Evolutionary conservation across 1,140 invertebrate species (phyloP), one percentile per base, ranked within the genome.

Genomic region (Brevipalpus yothersi): DNA sequence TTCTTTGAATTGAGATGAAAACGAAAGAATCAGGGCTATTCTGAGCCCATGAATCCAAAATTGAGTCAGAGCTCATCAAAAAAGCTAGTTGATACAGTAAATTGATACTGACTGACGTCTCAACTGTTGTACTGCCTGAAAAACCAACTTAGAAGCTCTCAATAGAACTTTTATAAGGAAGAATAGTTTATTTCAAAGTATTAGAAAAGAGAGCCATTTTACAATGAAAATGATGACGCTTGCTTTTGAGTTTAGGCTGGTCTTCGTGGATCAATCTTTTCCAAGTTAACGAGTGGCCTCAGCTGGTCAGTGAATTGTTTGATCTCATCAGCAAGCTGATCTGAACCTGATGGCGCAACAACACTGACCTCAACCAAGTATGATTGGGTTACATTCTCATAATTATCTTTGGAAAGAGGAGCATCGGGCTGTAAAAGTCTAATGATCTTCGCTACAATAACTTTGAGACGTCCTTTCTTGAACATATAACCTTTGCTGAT

Each of bases 281-380:
- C 87, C 0, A 93, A 73, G 64, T 86, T 81, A 3, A 91, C 86
- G 1, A 91, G 72, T 0, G 92, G 92, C 69, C 85, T 83, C 0
- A 96, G 74, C 69, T 95, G 90, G 70, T 96, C 92, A 0, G 91
- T 86, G 75, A 96, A 93, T 45, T 82, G 80, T 63, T 84, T 82
- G 82, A 96, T 93, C 67, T 96, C 91, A 69, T 95, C 90, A 49
- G 85, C 90, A 62, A 95, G 85, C 11, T 85, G 83, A 72, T 94
- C 88, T 72, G 92, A 88, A 4, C 89, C 88, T 66, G 82, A 82
- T 0, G 88, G 86, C 17, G 90, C 88, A 54, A 95, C 73, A n/a
- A 88, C 83, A 67, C 88, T 93, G 31, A 97, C 74, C 70, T 97
- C 91, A 1, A 97, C 90, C 45, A 96, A 73, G 72, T 93, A 89